A percentile compares a stretch with the other conserved stretches of the same genome.
These are phyloP conservation scores for Bombylius discolor DNA, from an alignment of 2,888 invertebrate species.

Conservation along the genomic window DNA sequence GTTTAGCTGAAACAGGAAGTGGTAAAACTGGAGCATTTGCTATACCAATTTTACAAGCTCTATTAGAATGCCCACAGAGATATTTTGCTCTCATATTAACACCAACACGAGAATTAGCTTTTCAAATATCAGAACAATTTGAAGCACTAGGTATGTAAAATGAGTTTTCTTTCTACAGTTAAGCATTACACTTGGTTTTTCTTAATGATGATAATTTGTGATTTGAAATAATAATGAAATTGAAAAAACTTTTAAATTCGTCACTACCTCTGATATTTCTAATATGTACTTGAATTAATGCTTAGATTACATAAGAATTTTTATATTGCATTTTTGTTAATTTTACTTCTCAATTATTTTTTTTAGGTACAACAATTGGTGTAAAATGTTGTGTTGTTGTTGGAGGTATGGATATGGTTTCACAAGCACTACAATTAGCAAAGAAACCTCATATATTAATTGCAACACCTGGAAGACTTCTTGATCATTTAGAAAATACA, in stretches of 20 bases:
- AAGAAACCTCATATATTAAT: conserved; percentile 96
- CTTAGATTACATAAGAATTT: too few species aligned
- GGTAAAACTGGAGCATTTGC: conserved; percentile 96
- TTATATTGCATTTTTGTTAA: not conserved
- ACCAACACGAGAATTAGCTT: conserved; percentile 94
- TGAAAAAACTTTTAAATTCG: conserved; percentile 23
- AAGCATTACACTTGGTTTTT: too few species aligned
- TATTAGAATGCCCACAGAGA: conserved; percentile 83
- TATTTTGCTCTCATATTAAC: conserved; percentile 88
- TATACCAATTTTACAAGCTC: conserved; percentile 81
- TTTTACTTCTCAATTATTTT: not conserved
- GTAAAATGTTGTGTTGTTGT: conserved; percentile 94
- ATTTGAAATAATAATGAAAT: conserved; percentile 14
- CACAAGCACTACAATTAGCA: conserved; percentile 77
- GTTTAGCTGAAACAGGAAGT: conserved; percentile 63
- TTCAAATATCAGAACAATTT: conserved; percentile 97
- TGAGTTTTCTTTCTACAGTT: not conserved
- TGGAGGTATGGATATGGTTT: conserved; percentile 97
- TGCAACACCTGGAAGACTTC: conserved; percentile 89
- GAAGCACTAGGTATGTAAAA: conserved; percentile 71
- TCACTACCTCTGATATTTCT: conserved; percentile 32
- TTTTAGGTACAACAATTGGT: conserved; percentile 69
- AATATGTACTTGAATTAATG: too few species aligned
- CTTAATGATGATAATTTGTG: not conserved
- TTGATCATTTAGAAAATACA: conserved; percentile 95